These are phyloP conservation scores for Gallinago jamesoni DNA, from an alignment of 2,113 vertebrate species.

Conservation along the genomic window DNA sequence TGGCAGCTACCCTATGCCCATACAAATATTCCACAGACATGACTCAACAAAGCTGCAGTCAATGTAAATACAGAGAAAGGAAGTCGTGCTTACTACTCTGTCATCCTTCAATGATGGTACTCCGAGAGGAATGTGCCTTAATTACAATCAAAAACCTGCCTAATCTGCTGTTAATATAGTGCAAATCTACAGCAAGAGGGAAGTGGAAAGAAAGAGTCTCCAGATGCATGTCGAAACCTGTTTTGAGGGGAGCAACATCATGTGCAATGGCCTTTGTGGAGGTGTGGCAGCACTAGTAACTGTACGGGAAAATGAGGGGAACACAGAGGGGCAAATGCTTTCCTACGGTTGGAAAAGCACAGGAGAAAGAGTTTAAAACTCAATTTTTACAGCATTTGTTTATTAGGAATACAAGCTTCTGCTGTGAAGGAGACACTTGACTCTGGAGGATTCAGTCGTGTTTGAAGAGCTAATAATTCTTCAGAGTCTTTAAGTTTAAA, in stretches of 20 bases:
- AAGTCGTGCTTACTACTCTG: background rate
- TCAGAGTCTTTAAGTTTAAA: background rate
- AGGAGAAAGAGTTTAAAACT: background rate
- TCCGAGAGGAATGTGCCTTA: background rate
- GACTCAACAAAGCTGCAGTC: slow-evolving; percentile 27
- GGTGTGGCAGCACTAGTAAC: background rate
- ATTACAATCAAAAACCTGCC: background rate
- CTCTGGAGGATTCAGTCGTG: background rate
- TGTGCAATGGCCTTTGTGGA: background rate
- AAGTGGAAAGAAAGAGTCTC: background rate
- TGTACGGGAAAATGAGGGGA: background rate
- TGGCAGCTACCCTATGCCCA: background rate
- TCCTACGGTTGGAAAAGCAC: background rate
- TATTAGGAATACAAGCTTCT: background rate
- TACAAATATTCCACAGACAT: slow-evolving; percentile 21
- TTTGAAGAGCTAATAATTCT: background rate
- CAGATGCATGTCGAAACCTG: fast-evolving
- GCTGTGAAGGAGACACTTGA: background rate
- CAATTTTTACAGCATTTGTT: background rate
- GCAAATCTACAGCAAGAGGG: background rate
- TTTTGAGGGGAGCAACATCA: background rate
- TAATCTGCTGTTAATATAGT: background rate
- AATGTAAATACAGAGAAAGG: slow-evolving; percentile 6
- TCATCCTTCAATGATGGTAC: background rate
- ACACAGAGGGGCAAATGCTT: background rate